Evolutionary conservation across 2,888 invertebrate species (phyloP), one percentile per base, ranked within the genome.

Genomic region (Cylindroiulus punctatus): DNA sequence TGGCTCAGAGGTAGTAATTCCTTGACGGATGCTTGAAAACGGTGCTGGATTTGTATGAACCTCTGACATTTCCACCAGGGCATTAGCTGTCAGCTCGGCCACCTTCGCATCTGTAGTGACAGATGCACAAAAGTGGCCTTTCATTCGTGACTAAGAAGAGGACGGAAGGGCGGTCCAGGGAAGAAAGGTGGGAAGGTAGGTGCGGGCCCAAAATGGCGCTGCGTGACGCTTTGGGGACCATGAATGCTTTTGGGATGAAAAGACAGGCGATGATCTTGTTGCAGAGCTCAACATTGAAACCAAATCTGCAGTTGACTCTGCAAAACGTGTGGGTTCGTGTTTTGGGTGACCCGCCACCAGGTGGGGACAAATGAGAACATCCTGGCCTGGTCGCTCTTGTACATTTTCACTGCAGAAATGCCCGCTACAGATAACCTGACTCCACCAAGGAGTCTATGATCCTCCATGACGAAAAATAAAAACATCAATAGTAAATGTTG

Each of bases 41-140:
- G 76, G 76, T 76, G 12, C 76, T 76, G 26, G 76, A 76, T 76
- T 76, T 76, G 30, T 76, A 76, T 76, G 30, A 76, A 76, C 26
- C 76, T 12, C 30, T 76, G 76, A 76, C 76, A 76, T 76, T 76
- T 76, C 76, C 12, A 22, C 30, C 26, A 30, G 30, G 22, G 14
- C 22, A 76, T 76, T 76, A 22, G 76, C 76, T 76, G 76, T 76
- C 76, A 30, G 76, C 14, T 76, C 14, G 0, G 76, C 76, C 76
- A 76, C 26, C 76, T 85, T 85, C 76, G 19, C 40, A 85, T 57
- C 19, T 85, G 85, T 65, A 76, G 65, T 32, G 85, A 47, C 85
- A 85, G 32, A 17, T 32, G 85, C 85, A 85, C 85, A 52, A 85
- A 85, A 52, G 76, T 44, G 36, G 85, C 10, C 57, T 85, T 52